Percentiles rank a stretch among this genome's conserved stretches.
These are phyloP conservation scores for Dipus sagitta DNA, from an alignment of 2,797 vertebrate species.

Conservation along the genomic window DNA sequence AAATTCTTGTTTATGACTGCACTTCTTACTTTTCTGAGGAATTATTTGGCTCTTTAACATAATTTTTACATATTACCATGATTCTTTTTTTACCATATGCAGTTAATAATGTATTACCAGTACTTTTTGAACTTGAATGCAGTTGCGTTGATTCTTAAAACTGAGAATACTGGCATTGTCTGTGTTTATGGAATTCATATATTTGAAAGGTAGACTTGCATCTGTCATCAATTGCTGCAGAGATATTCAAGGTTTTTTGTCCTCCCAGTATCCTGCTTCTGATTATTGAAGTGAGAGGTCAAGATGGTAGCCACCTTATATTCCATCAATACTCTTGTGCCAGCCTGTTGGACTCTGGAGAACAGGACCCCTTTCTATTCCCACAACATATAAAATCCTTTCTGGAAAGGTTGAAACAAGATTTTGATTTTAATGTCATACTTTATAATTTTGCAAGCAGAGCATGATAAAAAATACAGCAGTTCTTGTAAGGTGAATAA, in stretches of 20 bases:
- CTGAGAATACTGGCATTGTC: neutral
- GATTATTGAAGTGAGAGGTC: neutral
- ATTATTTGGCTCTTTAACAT: neutral
- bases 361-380: neutral
- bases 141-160: neutral
- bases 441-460: neutral
- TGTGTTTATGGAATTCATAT: neutral
- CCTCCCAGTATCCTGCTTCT: neutral
- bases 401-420: constrained; percentile 10
- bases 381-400: neutral
- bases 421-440: constrained; percentile 39
- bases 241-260: rapidly evolving
- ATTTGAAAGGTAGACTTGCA: neutral
- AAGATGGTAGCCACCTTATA: neutral
- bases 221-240: neutral
- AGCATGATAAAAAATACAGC: neutral
- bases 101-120: neutral
- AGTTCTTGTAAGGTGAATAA: neutral
- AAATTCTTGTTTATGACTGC: neutral
- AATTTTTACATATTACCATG: neutral
- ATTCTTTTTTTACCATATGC: neutral
- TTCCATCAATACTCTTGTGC: neutral
- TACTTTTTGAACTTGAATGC: neutral
- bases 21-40: neutral
- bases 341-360: neutral